Evolutionary conservation across 2,113 vertebrate species (phyloP).

Genomic region (Ageneiosus marmoratus): DNA sequence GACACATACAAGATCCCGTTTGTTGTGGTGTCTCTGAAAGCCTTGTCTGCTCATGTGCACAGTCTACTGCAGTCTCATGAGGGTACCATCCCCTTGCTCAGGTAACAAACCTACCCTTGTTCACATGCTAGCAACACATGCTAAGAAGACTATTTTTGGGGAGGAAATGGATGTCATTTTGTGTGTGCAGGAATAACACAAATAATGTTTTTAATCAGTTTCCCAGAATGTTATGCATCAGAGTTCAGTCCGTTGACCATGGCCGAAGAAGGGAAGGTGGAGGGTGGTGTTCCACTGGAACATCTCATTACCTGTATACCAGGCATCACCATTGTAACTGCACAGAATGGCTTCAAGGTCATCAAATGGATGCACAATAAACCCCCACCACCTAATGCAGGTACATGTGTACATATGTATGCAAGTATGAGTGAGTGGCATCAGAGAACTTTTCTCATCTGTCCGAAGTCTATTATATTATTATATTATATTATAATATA

Average conservation of each 20-base stretch:
- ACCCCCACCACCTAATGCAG: conserved; percentile 85
- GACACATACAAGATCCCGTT: conserved; percentile 92
- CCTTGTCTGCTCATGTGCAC: conserved; percentile 89
- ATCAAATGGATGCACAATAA: conserved; percentile 98
- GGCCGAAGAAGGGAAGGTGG: conserved; percentile 76
- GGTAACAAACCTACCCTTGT: conserved; percentile 67
- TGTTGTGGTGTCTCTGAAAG: conserved; percentile 87
- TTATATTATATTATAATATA: too few relatives aligned
- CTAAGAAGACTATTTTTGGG: too few relatives aligned
- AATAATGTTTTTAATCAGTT: conserved; percentile 68
- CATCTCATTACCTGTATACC: conserved; percentile 94
- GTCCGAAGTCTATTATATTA: background rate
- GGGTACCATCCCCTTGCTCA: conserved; percentile 91
- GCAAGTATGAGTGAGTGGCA: too few relatives aligned
- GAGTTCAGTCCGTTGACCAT: conserved; percentile 81
- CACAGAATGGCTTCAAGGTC: conserved; percentile 95
- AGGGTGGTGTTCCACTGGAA: conserved; percentile 86
- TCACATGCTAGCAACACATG: background rate
- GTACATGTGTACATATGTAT: conserved; percentile 66
- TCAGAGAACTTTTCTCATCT: background rate
- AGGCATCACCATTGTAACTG: conserved; percentile 88
- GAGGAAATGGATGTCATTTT: too few relatives aligned
- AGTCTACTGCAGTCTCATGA: conserved; percentile 92
- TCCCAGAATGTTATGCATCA: conserved; percentile 90
- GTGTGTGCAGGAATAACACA: too few relatives aligned